A percentile compares a stretch with the other conserved stretches of the same genome.
Conservation (phyloP, 2,797 vertebrate genomes). For the Rousettus madagascariensis region DNA sequence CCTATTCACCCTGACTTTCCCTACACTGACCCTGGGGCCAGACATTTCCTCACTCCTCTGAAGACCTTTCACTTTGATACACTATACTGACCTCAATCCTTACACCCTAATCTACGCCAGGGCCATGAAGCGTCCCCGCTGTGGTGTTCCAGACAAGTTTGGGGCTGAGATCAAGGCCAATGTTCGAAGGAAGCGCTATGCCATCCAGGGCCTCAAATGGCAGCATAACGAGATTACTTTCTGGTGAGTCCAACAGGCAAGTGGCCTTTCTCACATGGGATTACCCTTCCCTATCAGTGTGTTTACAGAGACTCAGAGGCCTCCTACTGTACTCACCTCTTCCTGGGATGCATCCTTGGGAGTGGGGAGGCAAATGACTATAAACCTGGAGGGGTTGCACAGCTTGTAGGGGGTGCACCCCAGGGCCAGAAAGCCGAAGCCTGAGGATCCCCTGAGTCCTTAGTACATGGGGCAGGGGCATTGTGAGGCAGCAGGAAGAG, state of each 20-base stretch:
- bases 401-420: not conserved
- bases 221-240: slow-evolving; percentile 92
- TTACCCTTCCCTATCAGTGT: not conserved
- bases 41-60: not conserved
- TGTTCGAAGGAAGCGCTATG: slow-evolving; percentile 92
- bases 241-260: slow-evolving; percentile 85
- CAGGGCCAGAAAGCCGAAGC: not conserved
- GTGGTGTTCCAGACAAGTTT: slow-evolving; percentile 95
- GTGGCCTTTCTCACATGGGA: not conserved
- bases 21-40: not conserved
- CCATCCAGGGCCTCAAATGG: slow-evolving; percentile 94
- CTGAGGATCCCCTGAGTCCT: not conserved
- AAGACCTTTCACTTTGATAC: not conserved
- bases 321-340: not conserved
- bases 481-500: not conserved
- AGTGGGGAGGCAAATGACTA: slow-evolving; percentile 3
- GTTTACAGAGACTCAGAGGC: not conserved
- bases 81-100: slow-evolving; percentile 1
- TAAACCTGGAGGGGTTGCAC: not conserved
- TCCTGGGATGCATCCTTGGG: not conserved
- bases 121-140: slow-evolving; percentile 92
- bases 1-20: not conserved
- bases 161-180: slow-evolving; percentile 93
- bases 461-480: not conserved
- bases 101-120: slow-evolving; percentile 75